These are phyloP conservation scores for Coelinius sp. DNA, from an alignment of 2,888 invertebrate species.

Conservation along the genomic window DNA sequence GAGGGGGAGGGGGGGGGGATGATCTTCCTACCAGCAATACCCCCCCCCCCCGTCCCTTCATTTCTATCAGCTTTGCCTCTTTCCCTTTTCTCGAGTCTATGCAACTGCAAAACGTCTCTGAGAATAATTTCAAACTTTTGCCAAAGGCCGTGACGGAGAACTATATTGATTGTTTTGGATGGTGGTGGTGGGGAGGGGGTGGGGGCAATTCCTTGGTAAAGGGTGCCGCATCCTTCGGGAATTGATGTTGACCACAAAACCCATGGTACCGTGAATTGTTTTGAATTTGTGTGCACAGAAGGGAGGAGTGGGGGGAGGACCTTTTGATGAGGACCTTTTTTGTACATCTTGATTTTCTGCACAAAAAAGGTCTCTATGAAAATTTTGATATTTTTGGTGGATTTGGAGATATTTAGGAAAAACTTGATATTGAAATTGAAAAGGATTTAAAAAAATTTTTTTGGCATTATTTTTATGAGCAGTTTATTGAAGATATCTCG, in stretches of 20 bases:
- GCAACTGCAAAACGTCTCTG: background rate
- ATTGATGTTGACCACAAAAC: constrained; percentile 38
- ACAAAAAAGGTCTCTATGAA: no score
- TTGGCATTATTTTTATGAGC: no score
- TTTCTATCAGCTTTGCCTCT: background rate
- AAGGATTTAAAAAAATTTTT: no score
- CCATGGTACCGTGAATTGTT: constrained; percentile 31
- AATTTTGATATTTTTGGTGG: no score
- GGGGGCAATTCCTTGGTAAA: constrained; percentile 34
- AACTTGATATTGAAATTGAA: no score
- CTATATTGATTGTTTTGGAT: constrained; percentile 24
- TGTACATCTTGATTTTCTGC: no score
- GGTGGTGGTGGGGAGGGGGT: no score
- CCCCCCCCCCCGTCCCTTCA: background rate
- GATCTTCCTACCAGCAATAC: background rate
- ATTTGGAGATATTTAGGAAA: no score
- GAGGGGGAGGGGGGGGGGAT: background rate
- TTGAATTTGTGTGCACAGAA: background rate
- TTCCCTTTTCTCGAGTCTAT: background rate
- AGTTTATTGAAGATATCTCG: no score
- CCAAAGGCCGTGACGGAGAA: background rate
- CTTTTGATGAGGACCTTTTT: no score
- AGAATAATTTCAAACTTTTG: constrained; percentile 13
- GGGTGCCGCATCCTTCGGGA: constrained; percentile 32
- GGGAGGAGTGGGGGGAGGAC: background rate